Evolutionary conservation across 2,797 vertebrate genomes (phyloP), one percentile per base, ranked within the genome.

Genomic region (Decapterus maruadsi): DNA sequence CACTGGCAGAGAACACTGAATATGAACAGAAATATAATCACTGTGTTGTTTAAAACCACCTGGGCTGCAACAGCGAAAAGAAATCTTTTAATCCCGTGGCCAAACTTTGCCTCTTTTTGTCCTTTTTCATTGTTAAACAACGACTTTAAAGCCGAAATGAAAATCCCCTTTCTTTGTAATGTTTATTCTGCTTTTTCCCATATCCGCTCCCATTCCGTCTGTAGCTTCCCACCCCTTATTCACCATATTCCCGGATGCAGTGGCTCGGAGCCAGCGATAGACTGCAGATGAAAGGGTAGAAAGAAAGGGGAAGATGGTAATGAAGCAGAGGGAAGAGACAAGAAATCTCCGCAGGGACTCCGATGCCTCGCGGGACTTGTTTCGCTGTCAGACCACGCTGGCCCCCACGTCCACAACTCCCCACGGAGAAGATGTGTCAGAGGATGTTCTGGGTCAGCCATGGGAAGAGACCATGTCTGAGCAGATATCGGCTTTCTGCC

Each of bases 111-210:
- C 40, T 64, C 42, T 60, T 64, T 71, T 63, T 8, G 55, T 77
- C 73, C 20, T 46, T 69, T 79, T 78, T 78, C 61, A 78, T 75
- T 75, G 72, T 85, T 68, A 68, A 56, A 79, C 66, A 20, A 3
- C 16, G 17, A 29, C 43, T 75, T 72, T 67, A 80, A 88, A 87
- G 87, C 73, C 73, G 8, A 90, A 81, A 89, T 82, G 66, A 91
- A 92, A 92, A 84, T 85, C 85, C 89, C 88, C 86, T 81, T 73
- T 89, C 81, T 85, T 84, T 82, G 51, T 83, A 68, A 86, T 94
- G 92, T 94, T 93, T 92, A 93, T 84, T 90, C 78, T 94, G 87
- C 78, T 66, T 87, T 89, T 94, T 92, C 89, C 91, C 87, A 92
- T 87, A 94, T 94, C 94, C 91, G 84, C 83, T 91, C 81, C 61